These are phyloP conservation scores for Hypena proboscidalis DNA, from an alignment of 2,888 invertebrate genomes.

Conservation along the genomic window DNA sequence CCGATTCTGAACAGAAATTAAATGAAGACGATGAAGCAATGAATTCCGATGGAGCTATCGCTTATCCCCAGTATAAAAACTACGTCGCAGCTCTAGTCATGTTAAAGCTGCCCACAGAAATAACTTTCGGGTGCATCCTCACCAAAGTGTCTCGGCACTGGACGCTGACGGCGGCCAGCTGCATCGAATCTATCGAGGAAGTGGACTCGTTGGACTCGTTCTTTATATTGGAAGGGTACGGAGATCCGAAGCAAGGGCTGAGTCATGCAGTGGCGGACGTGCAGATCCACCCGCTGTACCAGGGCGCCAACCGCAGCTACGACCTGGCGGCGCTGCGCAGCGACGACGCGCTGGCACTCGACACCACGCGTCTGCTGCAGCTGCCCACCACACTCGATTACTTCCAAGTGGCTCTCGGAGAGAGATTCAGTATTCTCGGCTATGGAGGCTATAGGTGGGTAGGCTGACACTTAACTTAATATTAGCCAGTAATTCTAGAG, in stretches of 20 bases:
- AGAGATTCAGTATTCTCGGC: constrained; percentile 61
- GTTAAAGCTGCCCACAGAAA: constrained; percentile 51
- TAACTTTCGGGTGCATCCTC: constrained; percentile 68
- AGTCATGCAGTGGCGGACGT: constrained; percentile 56
- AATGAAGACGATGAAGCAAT: constrained; percentile 24
- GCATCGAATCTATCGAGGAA: constrained; percentile 69
- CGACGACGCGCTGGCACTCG: constrained; percentile 40
- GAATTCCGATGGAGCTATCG: constrained; percentile 32
- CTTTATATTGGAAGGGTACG: constrained; percentile 62
- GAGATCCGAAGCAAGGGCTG: constrained; percentile 38
- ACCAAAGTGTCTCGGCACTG: constrained; percentile 62
- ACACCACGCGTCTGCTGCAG: constrained; percentile 17
- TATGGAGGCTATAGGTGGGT: constrained; percentile 67
- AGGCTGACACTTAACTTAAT: too few species aligned
- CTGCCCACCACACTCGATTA: constrained; percentile 57
- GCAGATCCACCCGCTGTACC: constrained; percentile 63
- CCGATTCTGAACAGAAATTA: too few species aligned
- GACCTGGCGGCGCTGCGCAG: constrained; percentile 64
- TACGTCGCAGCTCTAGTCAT: constrained; percentile 64
- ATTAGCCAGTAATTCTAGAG: too few species aligned
- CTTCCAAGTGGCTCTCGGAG: constrained; percentile 61
- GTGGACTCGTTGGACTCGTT: constrained; percentile 66
- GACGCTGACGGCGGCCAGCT: constrained; percentile 72
- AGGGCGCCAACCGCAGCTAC: constrained; percentile 49
- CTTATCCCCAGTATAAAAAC: constrained; percentile 25